Base-by-base conservation (phyloP, 2,113 vertebrate genomes). In the Acinonyx jubatus region DNA sequence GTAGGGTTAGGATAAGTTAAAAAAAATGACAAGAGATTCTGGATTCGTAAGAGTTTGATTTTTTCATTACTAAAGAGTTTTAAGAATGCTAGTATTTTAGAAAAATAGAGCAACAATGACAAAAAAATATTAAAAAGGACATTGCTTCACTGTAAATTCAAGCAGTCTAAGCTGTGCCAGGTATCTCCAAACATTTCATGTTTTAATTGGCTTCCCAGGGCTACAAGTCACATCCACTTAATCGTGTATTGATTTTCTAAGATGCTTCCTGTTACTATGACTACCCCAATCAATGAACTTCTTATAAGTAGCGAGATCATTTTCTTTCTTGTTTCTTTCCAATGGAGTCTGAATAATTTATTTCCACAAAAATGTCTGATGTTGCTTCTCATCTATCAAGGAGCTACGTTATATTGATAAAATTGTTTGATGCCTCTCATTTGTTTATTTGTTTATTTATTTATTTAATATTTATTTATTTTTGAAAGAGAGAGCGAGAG, bases 191-290 rank as follows among this genome's bases (percentile, higher is more conserved):
- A 98, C 33, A 76, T 87, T 92, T 97, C 68, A 27, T 85, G 61
- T 95, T 97, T 98, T 97, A 98, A 98, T 96, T 97, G 96, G 91
- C 73, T 98, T 98, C 96, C 83, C 88, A 98, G 57, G 15, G 36
- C 90, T 92, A 29, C 84, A 81, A 85, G 89, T 85, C 97, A 81
- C 96, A 97, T 97, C 97, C 93, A 97, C 93, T 98, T 98, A 98
- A 96, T 98, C 95, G 83, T 76, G 84, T 80, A 98, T 97, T 98
- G 98, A 98, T 98, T 98, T 98, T 98, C 93, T 97, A 94, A 98
- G 87, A 98, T 97, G 86, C 92, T 97, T 98, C 74, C 69, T 97
- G 79, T 98, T 98, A 95, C 97, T 96, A 55, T 95, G 90, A 97
- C 87, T 97, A 97, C 91, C 29, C 36, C 94, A 97, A 98, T 99